Conservation (phyloP, 2,113 vertebrate genomes). For the Vulpes lagopus region DNA sequence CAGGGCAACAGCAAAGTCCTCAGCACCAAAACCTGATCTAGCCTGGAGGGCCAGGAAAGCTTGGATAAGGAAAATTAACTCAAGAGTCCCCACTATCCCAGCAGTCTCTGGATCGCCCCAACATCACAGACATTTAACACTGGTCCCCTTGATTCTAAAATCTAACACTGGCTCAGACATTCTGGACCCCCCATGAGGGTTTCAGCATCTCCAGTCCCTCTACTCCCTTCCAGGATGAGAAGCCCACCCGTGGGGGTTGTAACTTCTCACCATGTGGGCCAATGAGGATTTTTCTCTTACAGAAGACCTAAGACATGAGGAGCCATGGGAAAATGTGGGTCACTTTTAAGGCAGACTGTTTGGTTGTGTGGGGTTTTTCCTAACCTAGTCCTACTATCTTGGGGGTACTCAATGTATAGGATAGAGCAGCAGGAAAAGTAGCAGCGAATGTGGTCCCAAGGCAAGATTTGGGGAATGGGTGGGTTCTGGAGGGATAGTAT, state of each 20-base stretch:
- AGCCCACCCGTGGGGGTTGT: conserved; percentile 14
- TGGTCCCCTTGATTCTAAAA: conserved; percentile 82
- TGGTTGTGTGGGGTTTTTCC: conserved; percentile 87
- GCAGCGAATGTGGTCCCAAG: conserved; percentile 92
- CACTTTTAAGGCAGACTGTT: conserved; percentile 94
- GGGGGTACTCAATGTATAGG: conserved; percentile 87
- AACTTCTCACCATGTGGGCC: conserved; percentile 77
- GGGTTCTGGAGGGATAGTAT: conserved; percentile 74
- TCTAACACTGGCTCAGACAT: conserved; percentile 83
- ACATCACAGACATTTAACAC: conserved; percentile 84
- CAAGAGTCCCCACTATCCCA: not conserved
- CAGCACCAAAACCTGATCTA: not conserved
- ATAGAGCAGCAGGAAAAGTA: conserved; percentile 94
- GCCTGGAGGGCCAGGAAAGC: not conserved
- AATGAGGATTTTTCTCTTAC: conserved; percentile 82
- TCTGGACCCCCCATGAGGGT: conserved; percentile 29
- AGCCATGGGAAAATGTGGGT: conserved; percentile 87
- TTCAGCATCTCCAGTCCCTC: conserved; percentile 34
- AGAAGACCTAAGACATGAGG: conserved; percentile 82
- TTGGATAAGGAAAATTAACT: not conserved
- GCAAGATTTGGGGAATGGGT: conserved; percentile 79
- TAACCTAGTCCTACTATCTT: conserved; percentile 88
- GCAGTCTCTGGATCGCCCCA: not conserved
- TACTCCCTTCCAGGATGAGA: conserved; percentile 22
- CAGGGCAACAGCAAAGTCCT: not conserved